Conservation (phyloP, 1,140 invertebrate genomes). For the Drosophila pachea region DNA sequence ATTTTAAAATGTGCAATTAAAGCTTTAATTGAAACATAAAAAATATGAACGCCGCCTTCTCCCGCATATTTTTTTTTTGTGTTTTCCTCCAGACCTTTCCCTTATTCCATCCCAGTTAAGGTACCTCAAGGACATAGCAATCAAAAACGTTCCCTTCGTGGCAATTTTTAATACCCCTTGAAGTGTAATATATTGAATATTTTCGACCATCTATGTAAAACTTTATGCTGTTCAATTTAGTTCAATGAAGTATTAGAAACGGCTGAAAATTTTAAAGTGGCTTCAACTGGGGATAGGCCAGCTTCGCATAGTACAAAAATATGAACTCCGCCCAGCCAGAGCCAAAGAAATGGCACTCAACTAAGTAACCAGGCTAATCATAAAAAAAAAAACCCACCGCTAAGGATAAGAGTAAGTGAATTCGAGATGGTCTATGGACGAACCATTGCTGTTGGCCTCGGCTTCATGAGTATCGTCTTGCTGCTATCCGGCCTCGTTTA, state of each 20-base stretch:
- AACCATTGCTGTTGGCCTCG: slow-evolving; percentile 68
- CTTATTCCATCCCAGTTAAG: too few relatives aligned
- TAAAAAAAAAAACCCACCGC: slow-evolving; percentile 27
- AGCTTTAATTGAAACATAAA: too few relatives aligned
- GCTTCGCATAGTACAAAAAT: slow-evolving; percentile 37
- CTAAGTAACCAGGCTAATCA: slow-evolving; percentile 58
- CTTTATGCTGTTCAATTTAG: slow-evolving; percentile 41
- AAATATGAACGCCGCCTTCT: too few relatives aligned
- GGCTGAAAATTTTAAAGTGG: slow-evolving; percentile 44
- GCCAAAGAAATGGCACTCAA: slow-evolving; percentile 39
- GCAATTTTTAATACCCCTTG: slow-evolving; percentile 15
- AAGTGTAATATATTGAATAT: slow-evolving; percentile 47
- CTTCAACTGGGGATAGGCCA: slow-evolving; percentile 32
- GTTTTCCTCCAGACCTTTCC: too few relatives aligned
- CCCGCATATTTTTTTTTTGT: too few relatives aligned
- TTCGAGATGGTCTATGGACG: slow-evolving; percentile 69
- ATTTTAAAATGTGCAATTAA: too few relatives aligned
- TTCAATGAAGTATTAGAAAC: slow-evolving; percentile 65
- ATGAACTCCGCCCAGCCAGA: slow-evolving; percentile 57
- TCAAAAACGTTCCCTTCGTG: not conserved
- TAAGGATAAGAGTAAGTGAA: slow-evolving; percentile 24
- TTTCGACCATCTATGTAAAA: not conserved
- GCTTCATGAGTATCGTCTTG: slow-evolving; percentile 58
- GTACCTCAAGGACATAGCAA: not conserved
- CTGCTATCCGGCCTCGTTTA: slow-evolving; percentile 64